phyloP scores from a whole-genome alignment of 2,888 invertebrate species.

The Torymus tubicola region DNA sequence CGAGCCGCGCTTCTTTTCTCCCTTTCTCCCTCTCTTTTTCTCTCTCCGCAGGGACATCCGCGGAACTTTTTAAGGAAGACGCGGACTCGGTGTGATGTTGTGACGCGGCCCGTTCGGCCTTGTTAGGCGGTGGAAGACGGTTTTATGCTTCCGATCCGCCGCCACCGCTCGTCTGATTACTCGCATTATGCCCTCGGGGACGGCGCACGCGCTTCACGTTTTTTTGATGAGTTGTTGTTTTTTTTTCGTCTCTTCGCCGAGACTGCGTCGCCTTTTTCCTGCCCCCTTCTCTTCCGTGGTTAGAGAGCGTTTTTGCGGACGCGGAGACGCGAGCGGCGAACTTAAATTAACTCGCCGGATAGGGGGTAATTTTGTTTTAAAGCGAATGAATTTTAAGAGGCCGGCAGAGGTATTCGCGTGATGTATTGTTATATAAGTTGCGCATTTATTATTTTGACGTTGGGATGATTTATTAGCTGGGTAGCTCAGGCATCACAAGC shows the following conservation, averaged over 20 bases:
- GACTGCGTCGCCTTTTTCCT: neutral
- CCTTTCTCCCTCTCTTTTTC: neutral
- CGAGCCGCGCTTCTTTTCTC: conserved; percentile 44
- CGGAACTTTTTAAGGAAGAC: neutral
- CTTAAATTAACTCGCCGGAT: conserved; percentile 49
- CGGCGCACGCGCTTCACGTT: neutral
- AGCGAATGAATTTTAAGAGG: conserved; percentile 51
- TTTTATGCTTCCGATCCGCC: conserved; percentile 43
- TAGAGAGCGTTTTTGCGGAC: conserved; percentile 4
- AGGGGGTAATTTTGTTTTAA: conserved; percentile 25
- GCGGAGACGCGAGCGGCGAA: conserved; percentile 1
- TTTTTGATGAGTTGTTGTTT: conserved; percentile 29
- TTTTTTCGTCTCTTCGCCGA: conserved; percentile 1
- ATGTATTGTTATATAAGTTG: conserved; percentile 13
- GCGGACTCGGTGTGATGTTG: neutral
- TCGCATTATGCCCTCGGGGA: conserved; percentile 39
- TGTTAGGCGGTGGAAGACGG: conserved; percentile 37
- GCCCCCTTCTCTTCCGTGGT: neutral
- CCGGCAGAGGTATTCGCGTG: neutral
- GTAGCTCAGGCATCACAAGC: neutral
- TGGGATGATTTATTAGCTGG: neutral
- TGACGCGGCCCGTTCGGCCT: conserved; percentile 1
- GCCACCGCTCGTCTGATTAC: conserved; percentile 45
- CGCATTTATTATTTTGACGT: neutral
- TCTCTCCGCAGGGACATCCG: neutral